Base-by-base conservation (phyloP, 1,140 invertebrate genomes). In the Semibalanus balanoides region DNA sequence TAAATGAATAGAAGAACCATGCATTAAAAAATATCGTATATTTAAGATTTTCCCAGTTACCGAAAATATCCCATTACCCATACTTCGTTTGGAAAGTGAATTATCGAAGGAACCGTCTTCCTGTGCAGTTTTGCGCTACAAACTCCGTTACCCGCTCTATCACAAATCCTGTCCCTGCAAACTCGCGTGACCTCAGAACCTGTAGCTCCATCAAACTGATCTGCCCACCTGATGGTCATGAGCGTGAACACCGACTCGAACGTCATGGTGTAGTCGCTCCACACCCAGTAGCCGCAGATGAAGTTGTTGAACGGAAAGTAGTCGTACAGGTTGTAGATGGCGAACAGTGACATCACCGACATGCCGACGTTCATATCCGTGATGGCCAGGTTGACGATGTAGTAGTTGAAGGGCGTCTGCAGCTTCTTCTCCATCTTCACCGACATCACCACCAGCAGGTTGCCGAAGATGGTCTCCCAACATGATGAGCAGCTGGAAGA, bases 181-280 rank as follows among this genome's bases (percentile, higher is more conserved):
- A n/a, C n/a, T n/a, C n/a, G n/a, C n/a, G n/a, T n/a, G n/a, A n/a
- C n/a, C n/a, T n/a, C n/a, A n/a, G n/a, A n/a, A n/a, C n/a, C n/a
- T n/a, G n/a, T n/a, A n/a, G n/a, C n/a, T n/a, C n/a, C n/a, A n/a
- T n/a, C n/a, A n/a, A 3, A 25, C 27, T 25, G 11, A 73, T 27
- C 9, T 28, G 80, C n/a, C 81, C 81, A 77, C n/a, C 84, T 84
- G 74, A 85, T 84, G 19, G 82, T 83, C 29, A 82, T 79, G 0
- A 85, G 77, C 0, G 83, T 83, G 76, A 84, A 83, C 35, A 84
- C 83, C 1, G 83, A 83, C 29, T 83, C 83, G 75, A 85, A 84
- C 11, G 83, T 84, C 83, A 84, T 83, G 28, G 82, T 82, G 77
- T 84, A 84, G 78, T 85, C 84, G 73, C 81, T 82, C 77, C 83